A percentile compares a stretch with the other conserved stretches of the same genome.
Evolutionary conservation across 2,113 vertebrate genomes (phyloP).

Genomic region (Syrmaticus mikado): DNA sequence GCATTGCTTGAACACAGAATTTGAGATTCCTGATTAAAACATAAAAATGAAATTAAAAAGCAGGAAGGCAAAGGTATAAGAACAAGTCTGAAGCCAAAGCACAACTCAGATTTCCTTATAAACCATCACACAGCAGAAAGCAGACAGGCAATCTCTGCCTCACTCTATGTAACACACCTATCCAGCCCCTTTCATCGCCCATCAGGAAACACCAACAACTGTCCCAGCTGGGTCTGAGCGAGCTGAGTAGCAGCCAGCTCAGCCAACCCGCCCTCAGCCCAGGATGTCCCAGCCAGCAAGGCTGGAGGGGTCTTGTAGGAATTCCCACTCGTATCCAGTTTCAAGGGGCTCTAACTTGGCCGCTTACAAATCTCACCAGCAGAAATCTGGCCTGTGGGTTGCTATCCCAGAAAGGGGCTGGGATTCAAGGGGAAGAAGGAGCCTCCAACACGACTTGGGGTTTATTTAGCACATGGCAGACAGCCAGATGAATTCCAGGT

Average conservation of each 20-base stretch:
- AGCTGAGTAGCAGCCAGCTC: not conserved
- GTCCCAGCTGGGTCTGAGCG: not conserved
- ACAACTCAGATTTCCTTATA: not conserved
- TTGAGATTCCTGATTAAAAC: not conserved
- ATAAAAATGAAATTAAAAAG: not conserved
- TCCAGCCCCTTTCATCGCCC: not conserved
- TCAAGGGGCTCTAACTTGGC: slow-evolving; percentile 55
- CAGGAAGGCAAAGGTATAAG: not conserved
- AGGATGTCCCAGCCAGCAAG: slow-evolving; percentile 25
- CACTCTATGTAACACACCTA: not conserved
- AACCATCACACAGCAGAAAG: not conserved
- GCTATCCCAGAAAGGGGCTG: slow-evolving; percentile 53
- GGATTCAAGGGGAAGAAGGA: slow-evolving; percentile 68
- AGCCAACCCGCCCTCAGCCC: slow-evolving; percentile 9
- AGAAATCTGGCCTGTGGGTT: slow-evolving; percentile 58
- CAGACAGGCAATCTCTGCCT: not conserved
- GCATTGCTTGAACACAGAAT: not conserved
- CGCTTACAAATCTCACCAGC: slow-evolving; percentile 41
- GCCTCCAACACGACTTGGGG: slow-evolving; percentile 62
- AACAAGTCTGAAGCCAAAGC: not conserved
- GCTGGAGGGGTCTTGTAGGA: slow-evolving; percentile 42
- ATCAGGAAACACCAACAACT: not conserved
- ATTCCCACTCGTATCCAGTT: slow-evolving; percentile 64
- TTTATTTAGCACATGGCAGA: slow-evolving; percentile 68
- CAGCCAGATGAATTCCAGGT: slow-evolving; percentile 69